Conservation (phyloP, 2,113 vertebrate species). For the Lophura nycthemera region DNA sequence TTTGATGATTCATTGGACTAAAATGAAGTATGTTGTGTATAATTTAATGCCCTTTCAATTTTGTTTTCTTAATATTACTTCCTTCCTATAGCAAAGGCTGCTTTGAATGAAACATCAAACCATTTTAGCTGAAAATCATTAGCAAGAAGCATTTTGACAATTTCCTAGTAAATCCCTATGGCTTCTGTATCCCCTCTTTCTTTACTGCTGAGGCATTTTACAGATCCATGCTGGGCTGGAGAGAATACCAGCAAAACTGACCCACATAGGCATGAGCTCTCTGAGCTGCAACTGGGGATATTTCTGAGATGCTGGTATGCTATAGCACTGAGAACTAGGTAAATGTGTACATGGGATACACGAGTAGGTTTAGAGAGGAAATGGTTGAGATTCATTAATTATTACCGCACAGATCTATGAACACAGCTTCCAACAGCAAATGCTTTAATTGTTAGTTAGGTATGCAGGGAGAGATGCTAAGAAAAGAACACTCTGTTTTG, state of each 20-base stretch:
- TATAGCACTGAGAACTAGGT: background rate
- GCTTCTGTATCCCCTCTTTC: background rate
- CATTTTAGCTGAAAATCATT: background rate
- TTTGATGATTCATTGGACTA: accelerated
- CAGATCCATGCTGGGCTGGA: accelerated
- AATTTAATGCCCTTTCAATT: background rate
- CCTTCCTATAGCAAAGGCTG: background rate
- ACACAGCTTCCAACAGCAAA: background rate
- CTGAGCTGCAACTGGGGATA: background rate
- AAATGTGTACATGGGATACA: background rate
- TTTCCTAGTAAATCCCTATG: background rate
- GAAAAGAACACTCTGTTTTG: background rate
- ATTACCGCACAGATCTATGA: background rate
- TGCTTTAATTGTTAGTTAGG: background rate
- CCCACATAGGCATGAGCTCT: background rate
- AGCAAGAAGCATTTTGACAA: background rate
- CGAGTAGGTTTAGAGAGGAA: background rate
- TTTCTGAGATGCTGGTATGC: background rate
- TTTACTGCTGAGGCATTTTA: background rate
- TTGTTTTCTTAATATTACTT: background rate
- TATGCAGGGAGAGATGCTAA: background rate
- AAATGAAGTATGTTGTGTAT: background rate
- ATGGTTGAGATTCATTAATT: background rate
- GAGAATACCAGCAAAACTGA: background rate
- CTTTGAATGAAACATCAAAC: background rate